Conservation (phyloP, 2,888 invertebrate genomes). For the Leptopilina syphax region DNA sequence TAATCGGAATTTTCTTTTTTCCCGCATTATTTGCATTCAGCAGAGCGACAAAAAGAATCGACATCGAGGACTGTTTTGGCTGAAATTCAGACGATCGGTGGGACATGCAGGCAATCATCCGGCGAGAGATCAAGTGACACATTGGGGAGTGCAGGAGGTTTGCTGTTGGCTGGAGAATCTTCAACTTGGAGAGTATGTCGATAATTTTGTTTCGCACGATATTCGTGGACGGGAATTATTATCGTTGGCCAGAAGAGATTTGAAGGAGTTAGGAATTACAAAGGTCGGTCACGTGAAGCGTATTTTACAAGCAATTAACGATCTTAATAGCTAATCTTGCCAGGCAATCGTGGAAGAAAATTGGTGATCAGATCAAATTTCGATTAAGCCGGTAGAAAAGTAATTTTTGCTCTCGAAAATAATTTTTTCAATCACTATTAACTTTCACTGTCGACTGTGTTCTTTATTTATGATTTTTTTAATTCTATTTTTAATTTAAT, state of each 20-base stretch:
- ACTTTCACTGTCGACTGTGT: too few relatives aligned
- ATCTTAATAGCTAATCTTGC: slow-evolving; percentile 78
- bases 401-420: too few relatives aligned
- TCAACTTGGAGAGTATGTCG: slow-evolving; percentile 92
- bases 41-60: slow-evolving; percentile 75
- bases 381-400: too few relatives aligned
- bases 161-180: slow-evolving; percentile 93
- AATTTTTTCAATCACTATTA: too few relatives aligned
- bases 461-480: too few relatives aligned
- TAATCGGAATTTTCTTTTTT: background rate
- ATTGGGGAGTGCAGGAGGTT: slow-evolving; percentile 94
- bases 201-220: slow-evolving; percentile 94
- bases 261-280: slow-evolving; percentile 93
- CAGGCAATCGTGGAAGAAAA: background rate
- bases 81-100: slow-evolving; percentile 80
- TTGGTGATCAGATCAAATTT: background rate
- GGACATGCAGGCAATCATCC: slow-evolving; percentile 73
- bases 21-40: slow-evolving; percentile 43
- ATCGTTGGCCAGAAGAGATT: slow-evolving; percentile 89
- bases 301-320: slow-evolving; percentile 94
- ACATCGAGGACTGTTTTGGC: slow-evolving; percentile 83
- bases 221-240: slow-evolving; percentile 93
- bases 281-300: slow-evolving; percentile 98
- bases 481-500: too few relatives aligned
- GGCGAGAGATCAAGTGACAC: slow-evolving; percentile 71